A percentile compares a stretch with the other conserved stretches of the same genome.
phyloP scores from a whole-genome alignment of 2,113 vertebrate species.

The Cyanoramphus novaezelandiae region DNA sequence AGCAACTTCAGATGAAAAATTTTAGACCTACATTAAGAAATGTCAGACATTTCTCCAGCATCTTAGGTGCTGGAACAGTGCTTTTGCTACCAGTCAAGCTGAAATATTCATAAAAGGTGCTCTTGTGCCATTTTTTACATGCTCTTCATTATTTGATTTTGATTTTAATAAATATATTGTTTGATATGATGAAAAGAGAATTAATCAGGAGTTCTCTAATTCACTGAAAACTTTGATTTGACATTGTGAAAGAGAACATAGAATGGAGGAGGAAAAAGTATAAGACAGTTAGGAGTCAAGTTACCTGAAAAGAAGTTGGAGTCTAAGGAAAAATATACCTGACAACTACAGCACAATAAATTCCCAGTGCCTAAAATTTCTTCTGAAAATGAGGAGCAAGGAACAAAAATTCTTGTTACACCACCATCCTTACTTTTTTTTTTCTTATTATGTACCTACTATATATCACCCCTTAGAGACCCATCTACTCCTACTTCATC shows the following conservation, averaged over 20 bases:
- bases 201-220: neutral
- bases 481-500: constrained; percentile 52
- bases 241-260: neutral
- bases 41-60: neutral
- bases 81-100: neutral
- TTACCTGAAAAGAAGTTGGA: neutral
- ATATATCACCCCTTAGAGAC: constrained; percentile 64
- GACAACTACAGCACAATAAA: constrained; percentile 15
- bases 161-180: neutral
- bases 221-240: neutral
- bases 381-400: constrained; percentile 26
- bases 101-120: fast-evolving
- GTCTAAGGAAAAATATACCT: neutral
- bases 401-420: constrained; percentile 40
- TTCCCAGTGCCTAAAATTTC: constrained; percentile 38
- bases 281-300: neutral
- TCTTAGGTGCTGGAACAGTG: neutral
- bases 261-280: neutral
- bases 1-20: constrained; percentile 48
- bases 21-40: constrained; percentile 38
- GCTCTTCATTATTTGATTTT: neutral
- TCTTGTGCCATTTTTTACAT: neutral
- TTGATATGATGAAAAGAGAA: neutral
- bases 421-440: neutral
- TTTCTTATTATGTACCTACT: constrained; percentile 49